Conservation (phyloP, 2,888 invertebrate species). For the Agrochola lota region DNA sequence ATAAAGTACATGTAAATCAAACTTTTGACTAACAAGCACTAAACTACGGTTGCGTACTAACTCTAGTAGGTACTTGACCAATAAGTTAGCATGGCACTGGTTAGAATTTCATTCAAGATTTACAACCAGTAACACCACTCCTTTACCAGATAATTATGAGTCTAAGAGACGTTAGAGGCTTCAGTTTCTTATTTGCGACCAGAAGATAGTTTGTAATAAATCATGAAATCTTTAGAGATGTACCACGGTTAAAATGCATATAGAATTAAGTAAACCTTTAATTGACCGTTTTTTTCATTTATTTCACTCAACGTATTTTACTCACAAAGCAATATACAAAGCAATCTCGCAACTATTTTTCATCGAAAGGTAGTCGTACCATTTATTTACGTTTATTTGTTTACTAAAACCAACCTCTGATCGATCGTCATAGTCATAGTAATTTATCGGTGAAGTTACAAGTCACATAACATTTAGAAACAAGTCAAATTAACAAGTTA, state of each 20-base stretch:
- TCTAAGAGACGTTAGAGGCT: slow-evolving; percentile 31
- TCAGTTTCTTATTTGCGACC: slow-evolving; percentile 43
- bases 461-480: neutral
- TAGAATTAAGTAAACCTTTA: neutral
- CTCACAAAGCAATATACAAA: neutral
- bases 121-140: slow-evolving; percentile 44
- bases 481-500: neutral
- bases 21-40: slow-evolving; percentile 37
- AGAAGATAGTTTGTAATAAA: slow-evolving; percentile 10
- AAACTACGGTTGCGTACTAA: slow-evolving; percentile 17
- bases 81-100: slow-evolving; percentile 26
- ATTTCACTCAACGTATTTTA: neutral
- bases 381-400: too few relatives aligned
- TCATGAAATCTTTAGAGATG: neutral
- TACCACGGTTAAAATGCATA: neutral
- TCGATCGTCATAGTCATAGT: neutral
- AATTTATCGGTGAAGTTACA: neutral
- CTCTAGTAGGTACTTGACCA: slow-evolving; percentile 25
- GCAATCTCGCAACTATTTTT: neutral
- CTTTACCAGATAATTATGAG: slow-evolving; percentile 37
- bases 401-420: neutral
- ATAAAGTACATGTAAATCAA: slow-evolving; percentile 41
- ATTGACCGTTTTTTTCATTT: neutral
- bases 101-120: slow-evolving; percentile 49
- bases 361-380: neutral